phyloP scores from a whole-genome alignment of 2,888 invertebrate genomes.

The Drosophila antonietae region DNA sequence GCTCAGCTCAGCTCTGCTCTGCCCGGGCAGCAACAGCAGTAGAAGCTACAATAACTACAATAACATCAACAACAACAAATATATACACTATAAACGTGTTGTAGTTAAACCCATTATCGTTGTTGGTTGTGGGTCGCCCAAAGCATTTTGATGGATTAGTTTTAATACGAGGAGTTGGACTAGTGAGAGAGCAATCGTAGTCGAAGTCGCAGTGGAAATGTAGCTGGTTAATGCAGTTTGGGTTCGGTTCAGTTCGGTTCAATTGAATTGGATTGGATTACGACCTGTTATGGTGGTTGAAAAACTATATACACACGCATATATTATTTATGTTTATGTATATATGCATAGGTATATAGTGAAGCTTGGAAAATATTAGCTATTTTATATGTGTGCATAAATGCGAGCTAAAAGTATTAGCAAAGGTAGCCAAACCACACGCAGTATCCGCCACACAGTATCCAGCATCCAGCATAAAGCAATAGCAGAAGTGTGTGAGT shows the following conservation, averaged over 20 bases:
- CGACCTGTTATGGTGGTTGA: slow-evolving; percentile 64
- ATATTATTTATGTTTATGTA: slow-evolving; percentile 12
- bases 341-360: slow-evolving; percentile 30
- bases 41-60: slow-evolving; percentile 13
- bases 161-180: slow-evolving; percentile 62
- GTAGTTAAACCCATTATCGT: slow-evolving; percentile 71
- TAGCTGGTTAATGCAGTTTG: slow-evolving; percentile 60
- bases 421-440: slow-evolving; percentile 73
- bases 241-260: slow-evolving; percentile 47
- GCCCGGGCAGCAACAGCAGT: slow-evolving; percentile 46
- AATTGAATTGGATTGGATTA: slow-evolving; percentile 33
- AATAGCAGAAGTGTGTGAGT: neutral
- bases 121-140: slow-evolving; percentile 68
- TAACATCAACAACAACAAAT: slow-evolving; percentile 29
- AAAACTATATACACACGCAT: slow-evolving; percentile 42
- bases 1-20: slow-evolving; percentile 32
- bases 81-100: slow-evolving; percentile 57
- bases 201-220: slow-evolving; percentile 47
- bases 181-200: slow-evolving; percentile 22
- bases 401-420: slow-evolving; percentile 54
- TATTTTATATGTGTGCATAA: slow-evolving; percentile 30
- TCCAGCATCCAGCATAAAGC: slow-evolving; percentile 7
- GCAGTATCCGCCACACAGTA: slow-evolving; percentile 30
- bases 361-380: slow-evolving; percentile 16
- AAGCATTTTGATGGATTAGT: slow-evolving; percentile 78